Evolutionary conservation across 30 jellyfish, hydroid and myxozoan genomes (phyloP), one percentile per base, ranked within the genome.

Genomic region (Aurelia sp.): DNA sequence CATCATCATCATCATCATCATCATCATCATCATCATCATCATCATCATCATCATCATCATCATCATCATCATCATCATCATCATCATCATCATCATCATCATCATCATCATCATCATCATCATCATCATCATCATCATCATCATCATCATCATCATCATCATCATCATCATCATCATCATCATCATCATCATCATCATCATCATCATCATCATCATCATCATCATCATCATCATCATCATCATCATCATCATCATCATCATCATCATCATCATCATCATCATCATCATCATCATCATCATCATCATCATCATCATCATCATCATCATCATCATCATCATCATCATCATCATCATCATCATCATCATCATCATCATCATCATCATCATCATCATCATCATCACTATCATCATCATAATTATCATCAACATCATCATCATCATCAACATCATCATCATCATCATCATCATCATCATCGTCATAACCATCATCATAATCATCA

Each of bases 271-370:
- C 78, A 67, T 27, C 11, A 0, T 65, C 2, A 17, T 30, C 48
- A 67, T 67, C 78, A 67, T 67, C 78, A 15, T 67, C 76, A 67
- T 67, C 78, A 27, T 67, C 78, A 67, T 67, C 78, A 67, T 12
- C 47, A 67, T 24, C 66, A 67, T 24, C 78, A 67, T 8, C 67
- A 27, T 21, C 66, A 67, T 67, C 55, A 67, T 9, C 78, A 33
- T 67, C 78, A 27, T 67, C 78, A 27, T 67, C 47, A 9, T 15
- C 67, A 9, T 21, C 78, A 67, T 21, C 78, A 67, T 67, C 78
- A 67, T 67, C 78, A 67, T 67, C 55, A 27, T 67, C 78, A 67
- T 67, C 78, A 67, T 67, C 78, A 67, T 21, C 78, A 27, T 67
- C 55, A 27, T 67, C 78, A 67, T 67, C 78, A 27, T 67, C 68